A percentile compares a stretch with the other conserved stretches of the same genome.
Evolutionary conservation across 2,113 vertebrate genomes (phyloP).

Genomic region (Tyto alba): DNA sequence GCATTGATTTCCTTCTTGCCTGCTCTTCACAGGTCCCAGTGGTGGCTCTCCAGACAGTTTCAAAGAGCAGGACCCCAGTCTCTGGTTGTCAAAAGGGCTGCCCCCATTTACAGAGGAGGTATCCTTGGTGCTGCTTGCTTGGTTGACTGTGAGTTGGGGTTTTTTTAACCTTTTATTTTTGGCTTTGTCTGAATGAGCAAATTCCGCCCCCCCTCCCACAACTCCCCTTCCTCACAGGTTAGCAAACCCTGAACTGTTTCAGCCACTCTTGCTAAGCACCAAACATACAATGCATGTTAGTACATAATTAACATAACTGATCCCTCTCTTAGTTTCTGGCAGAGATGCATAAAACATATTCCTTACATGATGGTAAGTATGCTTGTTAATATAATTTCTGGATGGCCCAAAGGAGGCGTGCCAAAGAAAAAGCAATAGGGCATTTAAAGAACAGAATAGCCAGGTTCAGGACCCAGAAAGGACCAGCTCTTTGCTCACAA

Average conservation of each 20-base stretch:
- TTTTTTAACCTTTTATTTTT: not conserved
- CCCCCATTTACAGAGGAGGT: not conserved
- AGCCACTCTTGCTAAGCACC: not conserved
- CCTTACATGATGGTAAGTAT: not conserved
- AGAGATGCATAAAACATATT: not conserved
- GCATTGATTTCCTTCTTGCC: not conserved
- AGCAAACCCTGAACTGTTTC: not conserved
- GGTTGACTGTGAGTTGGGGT: not conserved
- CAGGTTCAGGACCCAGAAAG: not conserved
- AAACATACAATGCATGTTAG: rapidly evolving
- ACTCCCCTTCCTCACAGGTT: not conserved
- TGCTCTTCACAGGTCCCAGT: not conserved
- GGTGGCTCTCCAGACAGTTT: not conserved
- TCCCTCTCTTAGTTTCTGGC: not conserved
- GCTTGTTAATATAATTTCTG: not conserved
- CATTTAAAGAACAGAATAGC: not conserved
- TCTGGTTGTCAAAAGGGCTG: not conserved
- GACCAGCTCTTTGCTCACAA: not conserved
- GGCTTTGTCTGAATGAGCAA: not conserved
- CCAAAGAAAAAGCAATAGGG: not conserved
- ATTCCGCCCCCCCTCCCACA: not conserved
- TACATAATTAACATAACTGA: not conserved
- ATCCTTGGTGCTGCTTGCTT: not conserved
- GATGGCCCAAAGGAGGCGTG: not conserved
- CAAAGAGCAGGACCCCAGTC: not conserved